A percentile compares a stretch with the other conserved stretches of the same genome.
These are phyloP conservation scores for Rhopalosiphum maidis DNA, from an alignment of 1,140 invertebrate species.

Conservation along the genomic window DNA sequence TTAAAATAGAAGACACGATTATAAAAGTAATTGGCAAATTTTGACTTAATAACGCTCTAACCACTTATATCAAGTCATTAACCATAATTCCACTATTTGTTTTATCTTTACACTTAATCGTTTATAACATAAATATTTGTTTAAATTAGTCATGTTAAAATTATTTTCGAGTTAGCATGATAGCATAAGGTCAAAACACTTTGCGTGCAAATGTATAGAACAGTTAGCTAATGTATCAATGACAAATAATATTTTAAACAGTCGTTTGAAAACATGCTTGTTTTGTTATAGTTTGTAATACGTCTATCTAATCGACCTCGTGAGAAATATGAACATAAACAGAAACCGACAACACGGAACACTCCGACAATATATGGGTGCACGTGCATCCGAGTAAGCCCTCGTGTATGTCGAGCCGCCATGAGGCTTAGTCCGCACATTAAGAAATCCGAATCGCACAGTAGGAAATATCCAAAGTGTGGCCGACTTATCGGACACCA, in stretches of 20 bases:
- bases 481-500: neutral
- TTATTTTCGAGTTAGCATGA: neutral
- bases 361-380: neutral
- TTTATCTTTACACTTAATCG: neutral
- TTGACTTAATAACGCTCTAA: neutral
- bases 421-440: too few species aligned
- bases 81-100: neutral
- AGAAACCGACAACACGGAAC: neutral
- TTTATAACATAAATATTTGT: neutral
- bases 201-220: neutral
- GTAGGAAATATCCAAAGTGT: neutral
- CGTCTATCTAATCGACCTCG: neutral
- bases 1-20: neutral
- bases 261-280: neutral
- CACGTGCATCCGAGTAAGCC: neutral
- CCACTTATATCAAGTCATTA: neutral
- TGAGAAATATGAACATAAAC: neutral
- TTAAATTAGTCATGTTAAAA: neutral
- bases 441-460: neutral
- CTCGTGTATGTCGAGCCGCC: too few species aligned
- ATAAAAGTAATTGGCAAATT: neutral
- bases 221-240: neutral
- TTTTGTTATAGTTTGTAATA: neutral
- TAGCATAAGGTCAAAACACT: neutral
- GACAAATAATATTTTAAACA: neutral